Evolutionary conservation across 2,797 vertebrate genomes (phyloP).

Genomic region (Eidolon dupreanum): DNA sequence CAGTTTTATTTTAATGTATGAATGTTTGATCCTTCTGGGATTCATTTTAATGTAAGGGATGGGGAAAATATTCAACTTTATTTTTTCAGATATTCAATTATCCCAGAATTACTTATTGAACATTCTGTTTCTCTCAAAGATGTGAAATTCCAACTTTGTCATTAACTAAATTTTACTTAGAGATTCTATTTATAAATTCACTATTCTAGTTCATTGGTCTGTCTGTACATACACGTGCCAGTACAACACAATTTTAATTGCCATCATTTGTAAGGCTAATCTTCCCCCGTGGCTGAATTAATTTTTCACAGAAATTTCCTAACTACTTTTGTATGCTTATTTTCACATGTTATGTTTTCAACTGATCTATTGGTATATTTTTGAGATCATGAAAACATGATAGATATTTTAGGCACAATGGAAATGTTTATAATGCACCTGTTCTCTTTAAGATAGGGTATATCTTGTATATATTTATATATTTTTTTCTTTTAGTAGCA

Average conservation of each 20-base stretch:
- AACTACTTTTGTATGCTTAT: not conserved
- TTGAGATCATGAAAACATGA: not conserved
- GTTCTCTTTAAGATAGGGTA: not conserved
- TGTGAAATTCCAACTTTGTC: not conserved
- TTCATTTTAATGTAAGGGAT: constrained; percentile 11
- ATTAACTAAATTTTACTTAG: not conserved
- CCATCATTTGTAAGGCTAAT: not conserved
- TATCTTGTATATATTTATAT: not conserved
- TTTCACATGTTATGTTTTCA: not conserved
- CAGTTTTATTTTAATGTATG: not conserved
- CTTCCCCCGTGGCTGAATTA: not conserved
- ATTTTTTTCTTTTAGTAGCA: not conserved
- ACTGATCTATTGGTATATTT: not conserved
- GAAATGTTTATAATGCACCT: not conserved
- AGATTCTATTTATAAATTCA: not conserved
- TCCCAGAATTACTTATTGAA: constrained; percentile 26
- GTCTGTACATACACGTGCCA: not conserved
- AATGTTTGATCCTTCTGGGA: not conserved
- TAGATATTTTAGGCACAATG: not conserved
- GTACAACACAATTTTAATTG: not conserved
- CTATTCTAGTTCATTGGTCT: not conserved
- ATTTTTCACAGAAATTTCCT: not conserved
- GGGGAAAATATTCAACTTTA: not conserved
- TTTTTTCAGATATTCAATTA: not conserved
- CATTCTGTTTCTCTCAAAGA: not conserved